Base-by-base conservation (phyloP, 1,140 invertebrate genomes). In the Diplogasteroides magnus region DNA sequence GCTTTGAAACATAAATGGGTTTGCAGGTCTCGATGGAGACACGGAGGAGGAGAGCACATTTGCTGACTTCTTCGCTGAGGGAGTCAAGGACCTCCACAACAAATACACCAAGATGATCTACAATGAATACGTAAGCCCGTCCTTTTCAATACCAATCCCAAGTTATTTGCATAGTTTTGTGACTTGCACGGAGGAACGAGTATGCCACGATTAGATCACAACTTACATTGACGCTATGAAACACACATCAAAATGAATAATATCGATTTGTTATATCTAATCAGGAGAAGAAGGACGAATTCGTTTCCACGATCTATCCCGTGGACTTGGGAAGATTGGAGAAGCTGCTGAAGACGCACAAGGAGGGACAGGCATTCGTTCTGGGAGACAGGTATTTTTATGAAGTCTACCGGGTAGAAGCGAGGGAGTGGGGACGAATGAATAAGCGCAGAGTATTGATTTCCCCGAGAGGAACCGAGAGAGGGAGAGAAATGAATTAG, bases 101-200 rank as follows among this genome's bases (percentile, higher is more conserved):
- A 31, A 61, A 3, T 83, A 82, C 31, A 66, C 73, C 2, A 74
- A 71, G 23, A 68, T 83, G 65, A 82, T 83, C 62, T 83, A 83
- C 68, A 63, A 69, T 2, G 77, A 82, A 32, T 83, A 82, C 74
- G 82, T 82, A 71, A 73, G 81, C 31, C 15, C 13, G 26, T 67
- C 19, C 55, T 67, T 32, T 6, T 59, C 56, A 2, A 64, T 25
- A 66, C 64, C 55, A 48, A 13, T 74, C 62, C n/a, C 59, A 82
- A 78, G 79, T 19, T 11, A 11, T 11, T 11, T 48, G 19, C 6
- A 48, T 48, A 19, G 6, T 48, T 19, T 48, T 48, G 37, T 48
- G 37, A 48, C n/a, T n/a, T n/a, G n/a, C n/a, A n/a, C n/a, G n/a
- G n/a, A 48, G 19, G 19, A 6, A 48, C 19, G 37, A 48, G 37